Conservation (phyloP, 1,140 invertebrate species). For the Ladona fulva region DNA sequence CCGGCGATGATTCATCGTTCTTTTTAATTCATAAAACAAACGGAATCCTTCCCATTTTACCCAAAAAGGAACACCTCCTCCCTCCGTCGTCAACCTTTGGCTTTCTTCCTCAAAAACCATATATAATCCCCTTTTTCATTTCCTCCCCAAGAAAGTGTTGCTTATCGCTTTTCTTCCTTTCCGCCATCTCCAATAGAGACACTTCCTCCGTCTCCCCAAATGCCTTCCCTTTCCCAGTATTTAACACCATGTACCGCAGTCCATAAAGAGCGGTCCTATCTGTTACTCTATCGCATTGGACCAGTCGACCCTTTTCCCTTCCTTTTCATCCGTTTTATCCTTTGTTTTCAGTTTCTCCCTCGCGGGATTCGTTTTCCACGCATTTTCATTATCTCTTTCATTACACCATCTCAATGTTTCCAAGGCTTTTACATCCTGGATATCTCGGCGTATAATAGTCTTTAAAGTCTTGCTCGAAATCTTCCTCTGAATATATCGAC, state of each 20-base stretch:
- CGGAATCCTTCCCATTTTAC: neutral
- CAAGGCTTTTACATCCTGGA: no score
- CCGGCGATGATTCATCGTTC: neutral
- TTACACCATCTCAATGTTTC: no score
- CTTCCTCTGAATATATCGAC: no score
- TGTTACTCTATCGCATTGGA: neutral
- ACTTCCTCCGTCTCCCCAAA: neutral
- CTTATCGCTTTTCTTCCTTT: neutral
- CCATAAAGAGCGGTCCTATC: neutral
- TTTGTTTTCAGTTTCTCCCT: neutral
- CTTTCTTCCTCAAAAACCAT: neutral
- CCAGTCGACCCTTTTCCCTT: neutral
- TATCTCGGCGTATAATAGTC: no score
- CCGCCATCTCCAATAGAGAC: neutral
- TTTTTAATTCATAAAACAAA: neutral
- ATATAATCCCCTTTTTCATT: neutral
- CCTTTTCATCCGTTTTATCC: neutral
- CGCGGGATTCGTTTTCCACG: no score
- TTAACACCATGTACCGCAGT: neutral
- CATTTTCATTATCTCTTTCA: no score
- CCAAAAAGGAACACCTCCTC: neutral
- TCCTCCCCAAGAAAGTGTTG: neutral
- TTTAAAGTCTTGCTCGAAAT: no score
- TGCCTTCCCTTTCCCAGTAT: neutral
- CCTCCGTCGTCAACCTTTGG: neutral